Percentiles rank a stretch among this genome's conserved stretches.
Evolutionary conservation across 2,113 vertebrate species (phyloP).

Genomic region (Suricata suricatta): DNA sequence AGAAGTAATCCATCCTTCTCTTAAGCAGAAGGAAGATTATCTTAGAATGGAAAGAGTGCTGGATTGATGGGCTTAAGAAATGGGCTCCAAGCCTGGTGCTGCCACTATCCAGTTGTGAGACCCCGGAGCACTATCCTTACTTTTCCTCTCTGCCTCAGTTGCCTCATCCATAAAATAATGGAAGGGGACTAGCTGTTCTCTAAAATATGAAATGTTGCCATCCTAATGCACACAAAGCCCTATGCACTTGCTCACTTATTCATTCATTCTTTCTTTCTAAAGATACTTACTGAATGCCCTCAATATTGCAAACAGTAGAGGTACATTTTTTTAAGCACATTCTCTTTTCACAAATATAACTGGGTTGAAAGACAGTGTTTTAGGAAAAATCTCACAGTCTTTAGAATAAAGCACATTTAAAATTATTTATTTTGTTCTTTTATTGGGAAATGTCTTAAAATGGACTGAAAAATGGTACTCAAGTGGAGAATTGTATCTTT

Average conservation of each 20-base stretch:
- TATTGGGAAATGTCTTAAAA: slow-evolving; percentile 45
- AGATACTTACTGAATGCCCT: not conserved
- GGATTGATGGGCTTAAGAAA: not conserved
- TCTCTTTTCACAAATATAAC: not conserved
- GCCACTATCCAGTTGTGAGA: not conserved
- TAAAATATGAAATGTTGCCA: not conserved
- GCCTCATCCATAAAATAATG: not conserved
- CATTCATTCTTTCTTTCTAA: not conserved
- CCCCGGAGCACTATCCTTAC: not conserved
- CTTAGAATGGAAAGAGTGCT: not conserved
- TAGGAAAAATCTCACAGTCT: not conserved
- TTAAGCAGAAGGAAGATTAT: not conserved
- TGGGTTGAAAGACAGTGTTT: not conserved
- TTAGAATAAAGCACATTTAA: slow-evolving; percentile 24
- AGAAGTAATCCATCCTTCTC: slow-evolving; percentile 42
- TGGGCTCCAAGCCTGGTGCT: not conserved
- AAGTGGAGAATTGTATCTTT: slow-evolving; percentile 45
- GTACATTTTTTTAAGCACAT: not conserved
- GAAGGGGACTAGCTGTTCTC: not conserved
- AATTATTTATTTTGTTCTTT: slow-evolving; percentile 9
- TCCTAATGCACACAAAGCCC: not conserved
- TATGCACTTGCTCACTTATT: not conserved
- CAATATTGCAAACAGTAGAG: not conserved
- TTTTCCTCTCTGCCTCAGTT: not conserved
- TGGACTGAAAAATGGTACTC: not conserved